Evolutionary conservation across 1,140 invertebrate species (phyloP), one percentile per base, ranked within the genome.

Genomic region (Lysiphlebus fabarum): DNA sequence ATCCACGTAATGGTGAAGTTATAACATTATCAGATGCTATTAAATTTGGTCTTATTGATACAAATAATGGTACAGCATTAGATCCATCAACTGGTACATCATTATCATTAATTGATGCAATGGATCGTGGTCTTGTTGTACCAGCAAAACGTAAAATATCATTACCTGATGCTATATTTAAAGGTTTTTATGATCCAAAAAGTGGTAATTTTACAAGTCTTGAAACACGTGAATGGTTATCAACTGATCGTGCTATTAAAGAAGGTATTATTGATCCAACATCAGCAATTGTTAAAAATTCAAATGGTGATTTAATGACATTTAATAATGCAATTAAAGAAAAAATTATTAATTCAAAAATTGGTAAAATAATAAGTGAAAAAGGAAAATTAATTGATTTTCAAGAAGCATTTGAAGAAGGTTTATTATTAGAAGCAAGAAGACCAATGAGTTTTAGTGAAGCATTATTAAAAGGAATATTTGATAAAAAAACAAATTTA

Each of bases 1-100:
- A 94, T 76, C 87, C 89, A 17, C 78, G 86, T 72, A 86, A 87
- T 48, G 86, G 87, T 63, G 86, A 91, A 62, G 87, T 93, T 5
- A 86, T 95, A 53, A 85, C 89, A 3, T 72, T 96, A 10, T 83
- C 84, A 40, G 91, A 93, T 66, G 92, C 93, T 1, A 92, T 96
- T 43, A 83, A 86, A 61, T 79, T 83, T 59, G 89, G 89, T 12
- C 84, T 96, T 54, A 86, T 96, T 56, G 87, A 96, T 77, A 86
- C 91, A 0, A 84, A 88, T 62, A 86, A 83, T 67, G 92, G 92
- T 11, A 87, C 83, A 66, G 87, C 89, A 8, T 84, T 86, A 45
- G 91, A 94, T 81, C 88, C 90, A 0, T 76, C 85, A 9, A 87
- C 86, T 33, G 89, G 88, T 40, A 83, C 83, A 49, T 86, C 89